Base-by-base conservation (phyloP, 2,797 vertebrate species). In the Malurus splendens region DNA sequence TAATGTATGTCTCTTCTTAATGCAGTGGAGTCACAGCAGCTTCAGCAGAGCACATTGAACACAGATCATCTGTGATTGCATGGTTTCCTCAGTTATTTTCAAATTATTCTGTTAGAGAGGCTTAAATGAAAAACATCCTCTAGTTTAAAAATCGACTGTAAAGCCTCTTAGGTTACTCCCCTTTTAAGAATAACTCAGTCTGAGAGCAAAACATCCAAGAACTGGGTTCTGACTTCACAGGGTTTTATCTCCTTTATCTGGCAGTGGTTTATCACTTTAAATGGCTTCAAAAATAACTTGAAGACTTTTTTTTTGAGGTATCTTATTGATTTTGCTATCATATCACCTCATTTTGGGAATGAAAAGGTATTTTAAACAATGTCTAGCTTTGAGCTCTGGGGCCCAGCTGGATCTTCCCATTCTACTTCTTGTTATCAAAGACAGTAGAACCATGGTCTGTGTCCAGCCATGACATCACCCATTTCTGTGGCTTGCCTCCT, bases 1-100 rank as follows among this genome's bases (percentile, higher is more conserved):
- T 94, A 94, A 94, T 93, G 73, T 82, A 95, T 90, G 64, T 84
- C 87, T 92, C 90, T 70, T 80, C 87, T 92, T 90, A 94, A 86
- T 82, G 88, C 61, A 71, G 47, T 82, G 51, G 88, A 94, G 90
- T 85, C 72, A 86, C 55, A 90, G 78, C 84, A 77, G 81, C 78
- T 86, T 92, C 78, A 82, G 51, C 51, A 84, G 68, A 90, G 86
- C 66, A 77, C 64, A 47, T 33, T 66, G 72, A 92, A 82, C 52
- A 70, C 87, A 87, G 67, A 79, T 86, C 78, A 91, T 62, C 67
- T 86, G 75, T 87, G 91, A 90, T 84, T 88, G 68, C 72, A 71
- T 62, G 68, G 71, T 70, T 91, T 84, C 60, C 78, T 91, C 87
- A 56, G 67, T 90, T 91, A 82, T 90, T 90, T 88, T 88, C 54